Percentiles rank a stretch among this genome's conserved stretches.
phyloP scores from a whole-genome alignment of 2,888 invertebrate species.

The Apodemia zela region DNA sequence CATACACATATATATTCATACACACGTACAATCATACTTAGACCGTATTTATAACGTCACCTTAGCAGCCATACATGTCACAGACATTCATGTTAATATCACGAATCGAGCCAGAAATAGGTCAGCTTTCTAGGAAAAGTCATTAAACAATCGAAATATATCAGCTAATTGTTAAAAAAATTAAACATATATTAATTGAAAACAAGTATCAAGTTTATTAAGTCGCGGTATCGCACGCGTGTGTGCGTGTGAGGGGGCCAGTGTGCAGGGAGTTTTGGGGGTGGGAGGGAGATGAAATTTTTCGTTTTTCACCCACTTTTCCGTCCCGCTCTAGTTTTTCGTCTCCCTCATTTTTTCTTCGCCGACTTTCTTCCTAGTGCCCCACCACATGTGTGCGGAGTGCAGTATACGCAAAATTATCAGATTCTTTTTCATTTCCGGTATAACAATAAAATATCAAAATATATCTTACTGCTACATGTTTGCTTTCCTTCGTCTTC shows the following conservation, averaged over 20 bases:
- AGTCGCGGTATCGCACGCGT: slow-evolving; percentile 43
- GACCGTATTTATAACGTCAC: too few relatives aligned
- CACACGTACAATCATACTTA: too few relatives aligned
- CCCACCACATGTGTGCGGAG: slow-evolving; percentile 78
- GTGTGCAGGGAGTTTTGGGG: slow-evolving; percentile 42
- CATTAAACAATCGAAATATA: too few relatives aligned
- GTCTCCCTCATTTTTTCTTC: slow-evolving; percentile 80
- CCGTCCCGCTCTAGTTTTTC: slow-evolving; percentile 80
- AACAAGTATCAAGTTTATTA: slow-evolving; percentile 45
- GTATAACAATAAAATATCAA: slow-evolving; percentile 35
- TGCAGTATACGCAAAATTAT: slow-evolving; percentile 41
- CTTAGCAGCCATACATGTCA: too few relatives aligned
- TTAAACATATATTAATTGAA: too few relatives aligned
- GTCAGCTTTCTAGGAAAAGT: too few relatives aligned
- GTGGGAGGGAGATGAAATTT: slow-evolving; percentile 68
- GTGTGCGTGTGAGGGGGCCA: slow-evolving; percentile 67
- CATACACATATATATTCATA: too few relatives aligned
- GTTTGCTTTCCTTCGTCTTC: too few relatives aligned
- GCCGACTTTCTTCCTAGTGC: slow-evolving; percentile 78
- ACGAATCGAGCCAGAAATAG: too few relatives aligned
- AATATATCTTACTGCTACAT: too few relatives aligned
- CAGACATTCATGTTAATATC: too few relatives aligned
- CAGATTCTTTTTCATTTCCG: slow-evolving; percentile 58
- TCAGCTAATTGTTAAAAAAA: too few relatives aligned
- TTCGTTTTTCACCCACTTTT: slow-evolving; percentile 81